Evolutionary conservation across 64 coral and sea anemone genomes (phyloP), one percentile per base, ranked within the genome.

Genomic region (Hydrozoanthus tunicans): DNA sequence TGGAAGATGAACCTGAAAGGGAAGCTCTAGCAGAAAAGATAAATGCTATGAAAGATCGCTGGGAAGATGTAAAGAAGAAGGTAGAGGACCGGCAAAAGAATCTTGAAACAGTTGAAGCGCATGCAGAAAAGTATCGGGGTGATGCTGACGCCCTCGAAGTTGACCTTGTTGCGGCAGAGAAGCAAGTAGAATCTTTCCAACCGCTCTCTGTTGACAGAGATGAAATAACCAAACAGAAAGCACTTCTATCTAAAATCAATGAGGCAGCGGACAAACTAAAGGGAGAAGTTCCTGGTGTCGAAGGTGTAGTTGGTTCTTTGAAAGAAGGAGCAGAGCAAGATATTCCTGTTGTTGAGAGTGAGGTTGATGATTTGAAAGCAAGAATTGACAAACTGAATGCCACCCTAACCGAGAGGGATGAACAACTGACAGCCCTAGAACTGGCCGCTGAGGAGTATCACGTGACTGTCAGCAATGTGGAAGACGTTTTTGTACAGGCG

Each of bases 371-470:
- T 52, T 78, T 94, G 23, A 80, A 92, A 17, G 77, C 59, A 12
- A 89, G 92, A 70, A 94, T 97, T 56, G 85, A 94, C 73, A 94
- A 94, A 25, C 64, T 97, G 9, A 84, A 65, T 17, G 95, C 95
- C 9, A 51, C 83, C 15, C 65, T 97, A 13, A 91, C 79, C 9
- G 90, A 97, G 52, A 90, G 90, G 72, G 92, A 80, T 10, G 83
- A 91, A 3, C 75, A 94, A 62, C 90, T 97, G 9, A 81, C 82
- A 51, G 90, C 90, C 3, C 71, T 97, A 4, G 92, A 97, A 80
- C 92, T 79, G 51, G 95, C 95, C 14, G 93, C 95, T 59, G 92
- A 94, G 43, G 95, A 97, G 59, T 97, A 97, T 82, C 95, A 97
- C 79, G 95, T 97, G 59, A 97, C 92, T 71, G 95, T 97, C 12